Evolutionary conservation across 1,140 invertebrate species (phyloP).

Genomic region (Leptopilina clavipes): DNA sequence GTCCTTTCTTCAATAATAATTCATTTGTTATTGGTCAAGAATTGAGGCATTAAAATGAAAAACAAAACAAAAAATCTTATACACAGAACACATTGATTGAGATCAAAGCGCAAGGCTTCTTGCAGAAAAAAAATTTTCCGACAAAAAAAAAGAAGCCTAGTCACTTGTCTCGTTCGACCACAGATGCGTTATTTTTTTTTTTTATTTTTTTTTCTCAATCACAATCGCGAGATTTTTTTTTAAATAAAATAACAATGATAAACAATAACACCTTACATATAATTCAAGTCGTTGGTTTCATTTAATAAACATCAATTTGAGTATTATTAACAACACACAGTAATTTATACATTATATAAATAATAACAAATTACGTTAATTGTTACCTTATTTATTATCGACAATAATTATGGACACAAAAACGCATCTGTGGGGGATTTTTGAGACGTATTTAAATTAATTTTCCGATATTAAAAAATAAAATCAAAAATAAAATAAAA

Average conservation of each 20-base stretch:
- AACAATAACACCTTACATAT: constrained; percentile 20
- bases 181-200: background rate
- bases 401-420: constrained; percentile 25
- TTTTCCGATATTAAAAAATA: background rate
- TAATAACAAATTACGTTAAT: constrained; percentile 25
- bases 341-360: constrained; percentile 30
- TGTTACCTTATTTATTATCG: constrained; percentile 31
- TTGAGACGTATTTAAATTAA: background rate
- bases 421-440: background rate
- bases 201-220: background rate
- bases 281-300: constrained; percentile 31
- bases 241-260: constrained; percentile 27
- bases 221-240: constrained; percentile 27
- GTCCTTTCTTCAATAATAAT: background rate
- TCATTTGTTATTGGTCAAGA: background rate
- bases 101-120: background rate
- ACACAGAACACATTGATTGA: background rate
- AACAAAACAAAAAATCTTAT: background rate
- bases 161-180: background rate
- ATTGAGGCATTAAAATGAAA: background rate
- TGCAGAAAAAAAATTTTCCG: background rate
- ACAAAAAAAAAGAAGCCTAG: background rate
- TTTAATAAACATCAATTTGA: constrained; percentile 28
- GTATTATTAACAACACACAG: constrained; percentile 31
- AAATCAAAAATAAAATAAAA: background rate